phyloP scores from a whole-genome alignment of 2,888 invertebrate genomes.

The Lasioglossum vierecki region DNA sequence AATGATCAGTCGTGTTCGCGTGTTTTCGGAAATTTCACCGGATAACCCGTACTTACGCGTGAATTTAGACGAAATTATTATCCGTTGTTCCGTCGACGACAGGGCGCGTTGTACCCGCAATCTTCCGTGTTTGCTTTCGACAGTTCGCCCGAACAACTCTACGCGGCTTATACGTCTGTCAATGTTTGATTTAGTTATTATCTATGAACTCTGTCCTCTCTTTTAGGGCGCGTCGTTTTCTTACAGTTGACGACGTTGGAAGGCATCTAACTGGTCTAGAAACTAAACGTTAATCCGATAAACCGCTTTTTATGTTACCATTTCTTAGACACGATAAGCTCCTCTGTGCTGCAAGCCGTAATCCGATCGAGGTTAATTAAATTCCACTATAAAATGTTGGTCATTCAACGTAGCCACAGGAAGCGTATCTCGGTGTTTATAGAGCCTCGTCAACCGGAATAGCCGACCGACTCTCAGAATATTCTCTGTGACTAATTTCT shows the following conservation, averaged over 20 bases:
- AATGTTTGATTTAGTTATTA: slow-evolving; percentile 61
- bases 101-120: slow-evolving; percentile 25
- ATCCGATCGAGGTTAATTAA: slow-evolving; percentile 5
- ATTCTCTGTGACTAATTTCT: background rate
- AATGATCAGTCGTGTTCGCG: slow-evolving; percentile 39
- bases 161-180: slow-evolving; percentile 43
- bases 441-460: background rate
- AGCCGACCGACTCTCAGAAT: background rate
- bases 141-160: slow-evolving; percentile 19
- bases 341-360: background rate
- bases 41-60: background rate
- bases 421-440: background rate
- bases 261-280: background rate
- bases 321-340: background rate
- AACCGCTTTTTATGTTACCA: slow-evolving; percentile 1
- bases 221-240: slow-evolving; percentile 38
- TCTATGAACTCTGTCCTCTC: slow-evolving; percentile 37
- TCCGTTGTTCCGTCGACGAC: background rate
- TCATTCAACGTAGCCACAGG: background rate
- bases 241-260: background rate
- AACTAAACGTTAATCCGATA: slow-evolving; percentile 19
- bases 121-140: slow-evolving; percentile 35
- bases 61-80: background rate
- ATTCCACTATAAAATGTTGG: background rate
- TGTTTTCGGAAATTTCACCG: slow-evolving; percentile 21